These are phyloP conservation scores for Drosophila novamexicana DNA, from an alignment of 1,140 invertebrate species.

Conservation along the genomic window DNA sequence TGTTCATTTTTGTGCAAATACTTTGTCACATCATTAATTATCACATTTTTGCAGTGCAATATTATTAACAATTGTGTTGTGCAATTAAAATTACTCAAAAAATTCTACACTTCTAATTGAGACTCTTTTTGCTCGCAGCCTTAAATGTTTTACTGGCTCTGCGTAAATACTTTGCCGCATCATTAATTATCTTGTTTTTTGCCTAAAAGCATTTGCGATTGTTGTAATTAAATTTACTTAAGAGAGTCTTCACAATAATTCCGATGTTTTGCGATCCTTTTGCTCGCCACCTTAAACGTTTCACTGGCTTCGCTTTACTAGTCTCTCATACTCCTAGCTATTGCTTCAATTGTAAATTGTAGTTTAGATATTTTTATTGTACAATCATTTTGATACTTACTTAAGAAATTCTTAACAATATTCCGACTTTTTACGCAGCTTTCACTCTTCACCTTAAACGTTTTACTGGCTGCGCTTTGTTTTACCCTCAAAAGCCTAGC, in stretches of 20 bases:
- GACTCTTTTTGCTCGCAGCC: background rate
- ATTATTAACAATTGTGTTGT: background rate
- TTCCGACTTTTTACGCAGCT: too few species aligned
- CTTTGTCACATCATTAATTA: constrained; percentile 19
- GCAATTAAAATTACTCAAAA: background rate
- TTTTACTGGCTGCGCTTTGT: background rate
- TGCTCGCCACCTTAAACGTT: background rate
- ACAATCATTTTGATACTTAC: too few species aligned
- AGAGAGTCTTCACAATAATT: background rate
- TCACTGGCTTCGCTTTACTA: background rate
- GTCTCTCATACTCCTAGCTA: too few species aligned
- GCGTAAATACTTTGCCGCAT: constrained; percentile 4
- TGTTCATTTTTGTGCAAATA: constrained; percentile 14
- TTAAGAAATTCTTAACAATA: too few species aligned
- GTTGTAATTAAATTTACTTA: background rate
- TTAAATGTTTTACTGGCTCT: background rate
- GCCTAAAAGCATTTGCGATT: background rate
- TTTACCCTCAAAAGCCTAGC: too few species aligned
- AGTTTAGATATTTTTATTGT: too few species aligned
- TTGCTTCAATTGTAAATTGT: too few species aligned
- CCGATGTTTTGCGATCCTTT: background rate
- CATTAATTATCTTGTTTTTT: constrained; percentile 13
- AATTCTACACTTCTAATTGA: background rate
- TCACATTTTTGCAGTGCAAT: background rate
- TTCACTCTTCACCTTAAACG: too few species aligned